These are phyloP conservation scores for Helostoma temminkii DNA, from an alignment of 2,797 vertebrate species.

Conservation along the genomic window DNA sequence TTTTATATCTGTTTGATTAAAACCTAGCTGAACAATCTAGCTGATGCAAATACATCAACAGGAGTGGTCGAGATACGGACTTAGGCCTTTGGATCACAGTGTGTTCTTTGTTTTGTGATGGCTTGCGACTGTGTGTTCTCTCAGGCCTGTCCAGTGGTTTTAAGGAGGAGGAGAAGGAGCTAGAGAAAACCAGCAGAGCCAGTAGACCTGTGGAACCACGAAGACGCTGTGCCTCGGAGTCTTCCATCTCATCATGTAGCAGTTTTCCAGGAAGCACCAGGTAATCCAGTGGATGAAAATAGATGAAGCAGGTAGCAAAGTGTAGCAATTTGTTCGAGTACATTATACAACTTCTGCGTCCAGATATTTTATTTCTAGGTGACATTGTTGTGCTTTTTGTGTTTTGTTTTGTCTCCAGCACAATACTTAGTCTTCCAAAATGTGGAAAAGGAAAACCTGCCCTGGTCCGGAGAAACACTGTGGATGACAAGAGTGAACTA, in stretches of 20 bases:
- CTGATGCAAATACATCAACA: background rate
- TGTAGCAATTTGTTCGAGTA: too few species aligned
- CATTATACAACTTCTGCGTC: background rate
- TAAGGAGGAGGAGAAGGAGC: slow-evolving; percentile 86
- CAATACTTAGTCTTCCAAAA: slow-evolving; percentile 88
- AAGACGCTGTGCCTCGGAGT: slow-evolving; percentile 96
- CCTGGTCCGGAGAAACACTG: slow-evolving; percentile 92
- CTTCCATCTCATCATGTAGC: slow-evolving; percentile 94
- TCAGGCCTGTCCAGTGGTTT: slow-evolving; percentile 92
- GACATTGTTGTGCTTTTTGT: background rate
- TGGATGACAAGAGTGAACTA: slow-evolving; percentile 95
- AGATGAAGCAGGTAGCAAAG: background rate
- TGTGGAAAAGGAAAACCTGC: slow-evolving; percentile 97
- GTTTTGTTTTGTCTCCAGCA: slow-evolving; percentile 55
- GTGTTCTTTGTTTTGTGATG: background rate
- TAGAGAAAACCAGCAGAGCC: slow-evolving; percentile 64
- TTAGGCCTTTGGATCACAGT: background rate
- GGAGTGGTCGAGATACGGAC: background rate
- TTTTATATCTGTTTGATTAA: slow-evolving; percentile 1
- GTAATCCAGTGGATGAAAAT: slow-evolving; percentile 71
- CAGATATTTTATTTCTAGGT: background rate
- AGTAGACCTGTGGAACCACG: slow-evolving; percentile 88
- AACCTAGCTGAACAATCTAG: background rate
- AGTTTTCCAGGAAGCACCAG: slow-evolving; percentile 91
- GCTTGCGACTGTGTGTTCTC: slow-evolving; percentile 26